Evolutionary conservation across 2,888 invertebrate genomes (phyloP), one percentile per base, ranked within the genome.

Genomic region (Lasioglossum calceatum): DNA sequence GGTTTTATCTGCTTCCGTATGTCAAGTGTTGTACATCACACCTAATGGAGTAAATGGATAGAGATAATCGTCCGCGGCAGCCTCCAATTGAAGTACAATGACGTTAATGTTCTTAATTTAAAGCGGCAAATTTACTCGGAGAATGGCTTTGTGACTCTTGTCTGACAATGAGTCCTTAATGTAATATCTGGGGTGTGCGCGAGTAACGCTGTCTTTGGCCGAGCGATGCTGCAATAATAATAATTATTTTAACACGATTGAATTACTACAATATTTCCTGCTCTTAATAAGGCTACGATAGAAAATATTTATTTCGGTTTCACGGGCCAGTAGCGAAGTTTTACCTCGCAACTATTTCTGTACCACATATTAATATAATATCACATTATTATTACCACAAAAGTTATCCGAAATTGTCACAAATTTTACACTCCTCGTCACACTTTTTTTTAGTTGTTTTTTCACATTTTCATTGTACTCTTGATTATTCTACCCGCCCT

Each of bases 1-100:
- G 88, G 88, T 81, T 88, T 86, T 82, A 76, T 85, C 58, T 82
- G 81, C 84, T 84, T 88, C 88, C 88, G 83, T 67, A 84, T 82
- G 71, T 82, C 81, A 83, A 84, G 81, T 87, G 81, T 77, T 83
- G 79, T 79, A 81, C 79, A 81, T 87, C 85, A 86, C 90, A 86
- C 87, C 83, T 86, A 86, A 47, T 74, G 67, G 81, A 73, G 81
- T 77, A 84, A 87, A 80, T 85, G 61, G 84, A 75, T 82, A 74
- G 71, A 80, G 71, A 83, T 87, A 87, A 87, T 82, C 71, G 82
- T 16, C 19, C 27, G 67, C 47, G 14, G 27, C 27, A 32, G 58
- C 47, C 67, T 50, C 42, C 58, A 76, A 81, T 82, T 73, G 71
- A 71, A 64, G 70, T 58, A 64, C 23, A 36, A 71, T 71, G 44